These are phyloP conservation scores for Lasioglossum marginatum DNA, from an alignment of 2,888 invertebrate species.

Conservation along the genomic window DNA sequence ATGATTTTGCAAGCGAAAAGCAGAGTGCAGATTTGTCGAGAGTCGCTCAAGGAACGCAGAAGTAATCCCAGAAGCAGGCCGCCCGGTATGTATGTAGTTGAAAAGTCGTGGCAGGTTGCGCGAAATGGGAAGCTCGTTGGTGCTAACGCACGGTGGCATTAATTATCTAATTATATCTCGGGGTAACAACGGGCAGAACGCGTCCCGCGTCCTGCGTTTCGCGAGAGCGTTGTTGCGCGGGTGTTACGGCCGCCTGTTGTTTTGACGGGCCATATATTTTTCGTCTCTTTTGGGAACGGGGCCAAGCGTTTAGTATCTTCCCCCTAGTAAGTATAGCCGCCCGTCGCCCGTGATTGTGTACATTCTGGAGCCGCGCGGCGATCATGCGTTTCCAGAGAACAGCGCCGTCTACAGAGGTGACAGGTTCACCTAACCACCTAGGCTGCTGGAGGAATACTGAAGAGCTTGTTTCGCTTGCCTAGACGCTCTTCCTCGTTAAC, in stretches of 20 bases:
- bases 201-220: slow-evolving; percentile 37
- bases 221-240: slow-evolving; percentile 62
- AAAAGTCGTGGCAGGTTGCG: slow-evolving; percentile 21
- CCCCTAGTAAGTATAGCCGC: slow-evolving; percentile 80
- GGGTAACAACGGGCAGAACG: slow-evolving; percentile 20
- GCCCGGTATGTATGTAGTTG: neutral
- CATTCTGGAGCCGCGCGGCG: slow-evolving; percentile 34
- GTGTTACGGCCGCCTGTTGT: slow-evolving; percentile 64
- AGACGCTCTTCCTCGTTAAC: neutral
- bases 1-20: neutral
- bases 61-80: slow-evolving; percentile 3
- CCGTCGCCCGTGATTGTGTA: slow-evolving; percentile 45
- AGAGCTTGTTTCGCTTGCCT: neutral
- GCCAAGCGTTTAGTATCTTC: slow-evolving; percentile 76
- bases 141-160: slow-evolving; percentile 34
- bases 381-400: slow-evolving; percentile 57
- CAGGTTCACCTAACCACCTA: slow-evolving; percentile 15
- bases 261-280: slow-evolving; percentile 74
- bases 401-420: slow-evolving; percentile 23
- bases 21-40: neutral
- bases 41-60: neutral
- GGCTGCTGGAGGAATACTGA: neutral
- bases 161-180: slow-evolving; percentile 63
- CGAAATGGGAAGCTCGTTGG: slow-evolving; percentile 11
- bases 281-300: slow-evolving; percentile 73